Conservation (phyloP, 30 jellyfish, hydroid and myxozoan species). For the Mastigias papua region DNA sequence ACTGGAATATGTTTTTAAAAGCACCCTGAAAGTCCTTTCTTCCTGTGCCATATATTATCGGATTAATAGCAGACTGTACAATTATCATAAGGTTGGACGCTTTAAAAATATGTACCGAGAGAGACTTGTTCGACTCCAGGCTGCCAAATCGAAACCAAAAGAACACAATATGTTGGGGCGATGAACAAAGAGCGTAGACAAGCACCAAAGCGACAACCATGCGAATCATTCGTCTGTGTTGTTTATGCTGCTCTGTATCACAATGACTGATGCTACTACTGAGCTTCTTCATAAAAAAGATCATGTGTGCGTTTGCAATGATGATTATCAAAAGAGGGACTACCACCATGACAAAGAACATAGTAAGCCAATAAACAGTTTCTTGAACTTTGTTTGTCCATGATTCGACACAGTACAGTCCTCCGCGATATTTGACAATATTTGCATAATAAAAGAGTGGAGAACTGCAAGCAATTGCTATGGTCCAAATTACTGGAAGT, state of each 20-base stretch:
- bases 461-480: slow-evolving; percentile 69
- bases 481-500: slow-evolving; percentile 87
- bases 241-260: slow-evolving; percentile 64
- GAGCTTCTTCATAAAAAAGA: slow-evolving; percentile 49
- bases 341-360: slow-evolving; percentile 75
- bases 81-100: slow-evolving; percentile 81
- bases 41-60: slow-evolving; percentile 90
- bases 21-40: slow-evolving; percentile 90
- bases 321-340: slow-evolving; percentile 79
- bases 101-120: slow-evolving; percentile 53
- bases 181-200: slow-evolving; percentile 91
- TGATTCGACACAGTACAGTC: slow-evolving; percentile 73
- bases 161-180: slow-evolving; percentile 92
- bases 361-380: slow-evolving; percentile 73
- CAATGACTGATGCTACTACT: slow-evolving; percentile 22
- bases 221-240: slow-evolving; percentile 87
- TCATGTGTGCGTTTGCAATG: slow-evolving; percentile 81
- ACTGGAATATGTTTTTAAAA: slow-evolving; percentile 58
- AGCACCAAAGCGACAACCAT: slow-evolving; percentile 89
- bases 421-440: slow-evolving; percentile 14
- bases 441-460: slow-evolving; percentile 78
- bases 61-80: slow-evolving; percentile 92
- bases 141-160: slow-evolving; percentile 73
- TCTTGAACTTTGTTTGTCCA: slow-evolving; percentile 40
- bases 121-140: slow-evolving; percentile 19